Evolutionary conservation across 2,113 vertebrate genomes (phyloP).

Genomic region (Eublepharis macularius): DNA sequence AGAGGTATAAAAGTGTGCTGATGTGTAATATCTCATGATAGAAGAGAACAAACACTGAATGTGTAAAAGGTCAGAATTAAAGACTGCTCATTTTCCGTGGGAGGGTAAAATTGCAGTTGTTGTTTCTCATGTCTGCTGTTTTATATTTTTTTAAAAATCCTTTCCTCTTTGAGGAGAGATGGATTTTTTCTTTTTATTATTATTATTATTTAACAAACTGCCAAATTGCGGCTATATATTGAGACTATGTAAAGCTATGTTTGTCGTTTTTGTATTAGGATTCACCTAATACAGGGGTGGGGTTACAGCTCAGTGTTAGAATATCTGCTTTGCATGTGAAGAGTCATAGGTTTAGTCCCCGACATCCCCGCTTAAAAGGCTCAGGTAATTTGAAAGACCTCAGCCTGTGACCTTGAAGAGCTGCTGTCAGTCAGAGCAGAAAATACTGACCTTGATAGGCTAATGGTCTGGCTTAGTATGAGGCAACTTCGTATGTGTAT

Average conservation of each 20-base stretch:
- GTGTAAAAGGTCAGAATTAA: slow-evolving; percentile 20
- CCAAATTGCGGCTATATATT: not conserved
- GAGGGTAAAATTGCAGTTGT: slow-evolving; percentile 12
- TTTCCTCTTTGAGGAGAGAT: not conserved
- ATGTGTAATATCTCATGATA: slow-evolving; percentile 30
- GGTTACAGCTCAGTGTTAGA: no score
- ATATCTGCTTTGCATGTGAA: no score
- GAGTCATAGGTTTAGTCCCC: no score
- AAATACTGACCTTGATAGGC: no score
- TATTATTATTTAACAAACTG: not conserved
- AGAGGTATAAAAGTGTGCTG: slow-evolving; percentile 19
- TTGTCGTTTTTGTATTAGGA: not conserved
- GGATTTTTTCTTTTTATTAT: no score
- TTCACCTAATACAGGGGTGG: no score
- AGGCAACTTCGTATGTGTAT: no score
- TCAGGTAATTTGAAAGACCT: no score
- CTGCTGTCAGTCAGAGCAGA: no score
- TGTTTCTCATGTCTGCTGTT: not conserved
- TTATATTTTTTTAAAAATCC: not conserved
- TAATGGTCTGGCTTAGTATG: no score
- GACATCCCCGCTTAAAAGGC: no score
- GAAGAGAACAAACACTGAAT: slow-evolving; percentile 22
- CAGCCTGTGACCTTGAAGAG: no score
- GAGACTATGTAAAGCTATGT: not conserved
- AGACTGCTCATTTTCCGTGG: slow-evolving; percentile 16